Percentiles rank a stretch among this genome's conserved stretches.
phyloP scores from a whole-genome alignment of 2,888 invertebrate genomes.

The Caenorhabditis japonica region DNA sequence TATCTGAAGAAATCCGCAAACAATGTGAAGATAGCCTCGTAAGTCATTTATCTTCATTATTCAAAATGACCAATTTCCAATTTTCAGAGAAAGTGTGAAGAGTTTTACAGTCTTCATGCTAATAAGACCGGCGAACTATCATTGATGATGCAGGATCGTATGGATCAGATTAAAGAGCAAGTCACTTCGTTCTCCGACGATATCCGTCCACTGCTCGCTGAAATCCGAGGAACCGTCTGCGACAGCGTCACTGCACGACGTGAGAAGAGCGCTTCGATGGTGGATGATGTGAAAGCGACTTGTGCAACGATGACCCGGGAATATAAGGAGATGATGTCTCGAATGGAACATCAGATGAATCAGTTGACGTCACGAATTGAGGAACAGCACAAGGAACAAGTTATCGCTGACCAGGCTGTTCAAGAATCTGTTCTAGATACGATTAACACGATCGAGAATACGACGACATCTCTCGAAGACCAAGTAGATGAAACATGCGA shows the following conservation, averaged over 20 bases:
- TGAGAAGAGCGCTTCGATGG: neutral
- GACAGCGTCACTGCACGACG: constrained; percentile 4
- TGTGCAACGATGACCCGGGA: constrained; percentile 1
- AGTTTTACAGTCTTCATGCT: constrained; percentile 3
- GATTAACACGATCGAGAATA: constrained; percentile 14
- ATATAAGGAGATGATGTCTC: constrained; percentile 2
- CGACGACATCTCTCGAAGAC: constrained; percentile 22
- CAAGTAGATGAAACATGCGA: constrained; percentile 15
- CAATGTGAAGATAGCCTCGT: constrained; percentile 5
- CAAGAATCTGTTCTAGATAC: constrained; percentile 11
- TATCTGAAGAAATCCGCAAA: constrained; percentile 1
- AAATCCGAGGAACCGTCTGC: constrained; percentile 17
- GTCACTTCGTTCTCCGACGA: constrained; percentile 17
- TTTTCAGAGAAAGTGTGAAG: constrained; percentile 6
- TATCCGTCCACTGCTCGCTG: constrained; percentile 15
- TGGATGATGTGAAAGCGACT: neutral
- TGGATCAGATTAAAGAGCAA: constrained; percentile 19
- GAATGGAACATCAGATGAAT: constrained; percentile 9
- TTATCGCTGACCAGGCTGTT: constrained; percentile 9
- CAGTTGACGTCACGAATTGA: constrained; percentile 8
- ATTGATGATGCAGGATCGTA: neutral
- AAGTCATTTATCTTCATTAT: too few relatives aligned
- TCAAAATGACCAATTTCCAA: too few relatives aligned
- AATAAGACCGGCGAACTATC: neutral
- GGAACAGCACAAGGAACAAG: constrained; percentile 14